phyloP scores from a whole-genome alignment of 2,888 invertebrate genomes.

The Oscheius sp. region DNA sequence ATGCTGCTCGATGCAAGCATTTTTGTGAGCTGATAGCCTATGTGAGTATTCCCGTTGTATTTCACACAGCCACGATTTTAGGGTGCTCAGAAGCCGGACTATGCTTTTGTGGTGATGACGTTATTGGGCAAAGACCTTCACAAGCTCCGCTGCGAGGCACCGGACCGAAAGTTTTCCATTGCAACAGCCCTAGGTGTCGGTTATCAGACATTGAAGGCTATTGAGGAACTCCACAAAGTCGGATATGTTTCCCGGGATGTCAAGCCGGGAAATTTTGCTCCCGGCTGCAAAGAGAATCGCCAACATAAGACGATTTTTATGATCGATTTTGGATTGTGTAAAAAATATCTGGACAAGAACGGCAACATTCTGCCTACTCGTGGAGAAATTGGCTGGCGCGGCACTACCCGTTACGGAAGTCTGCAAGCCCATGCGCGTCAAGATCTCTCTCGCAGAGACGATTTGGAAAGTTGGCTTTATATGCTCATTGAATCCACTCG shows the following conservation, averaged over 20 bases:
- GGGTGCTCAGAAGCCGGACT: constrained; percentile 58
- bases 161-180: constrained; percentile 54
- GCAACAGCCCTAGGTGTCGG: constrained; percentile 57
- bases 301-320: constrained; percentile 53
- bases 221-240: constrained; percentile 61
- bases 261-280: constrained; percentile 68
- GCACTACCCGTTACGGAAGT: constrained; percentile 64
- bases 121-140: constrained; percentile 64
- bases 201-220: constrained; percentile 60
- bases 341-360: constrained; percentile 55
- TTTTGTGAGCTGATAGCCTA: constrained; percentile 61
- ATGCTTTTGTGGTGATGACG: constrained; percentile 62
- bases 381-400: constrained; percentile 65
- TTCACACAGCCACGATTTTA: constrained; percentile 18
- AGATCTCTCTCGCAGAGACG: constrained; percentile 43
- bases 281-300: constrained; percentile 56
- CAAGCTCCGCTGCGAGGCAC: constrained; percentile 57
- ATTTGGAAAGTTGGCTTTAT: constrained; percentile 65
- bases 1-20: constrained; percentile 50
- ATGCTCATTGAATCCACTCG: constrained; percentile 58
- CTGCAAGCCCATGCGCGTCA: constrained; percentile 49
- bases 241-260: constrained; percentile 63
- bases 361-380: constrained; percentile 52
- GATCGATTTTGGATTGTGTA: constrained; percentile 62
- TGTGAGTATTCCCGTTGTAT: constrained; percentile 36